phyloP scores from a whole-genome alignment of 2,113 vertebrate species.

The Leiothrix lutea region DNA sequence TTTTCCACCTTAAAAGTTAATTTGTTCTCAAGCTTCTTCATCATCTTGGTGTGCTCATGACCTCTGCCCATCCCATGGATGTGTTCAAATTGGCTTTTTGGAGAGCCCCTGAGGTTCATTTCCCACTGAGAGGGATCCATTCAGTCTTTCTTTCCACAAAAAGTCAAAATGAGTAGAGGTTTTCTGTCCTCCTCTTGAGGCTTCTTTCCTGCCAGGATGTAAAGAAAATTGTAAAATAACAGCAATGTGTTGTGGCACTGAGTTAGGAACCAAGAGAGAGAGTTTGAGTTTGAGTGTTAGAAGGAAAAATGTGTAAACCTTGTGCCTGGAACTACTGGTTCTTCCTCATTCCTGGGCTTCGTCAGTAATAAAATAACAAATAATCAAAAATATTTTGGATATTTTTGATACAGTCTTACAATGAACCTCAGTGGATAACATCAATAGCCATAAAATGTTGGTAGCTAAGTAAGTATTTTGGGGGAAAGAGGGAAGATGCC shows the following conservation, averaged over 20 bases:
- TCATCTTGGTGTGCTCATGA: neutral
- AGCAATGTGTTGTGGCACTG: neutral
- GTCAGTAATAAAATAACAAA: neutral
- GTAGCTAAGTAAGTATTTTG: neutral
- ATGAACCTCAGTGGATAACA: neutral
- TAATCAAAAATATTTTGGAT: neutral
- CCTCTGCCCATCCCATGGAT: neutral
- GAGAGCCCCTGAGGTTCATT: neutral
- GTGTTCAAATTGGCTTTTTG: neutral
- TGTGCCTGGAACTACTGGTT: neutral
- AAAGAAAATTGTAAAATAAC: neutral
- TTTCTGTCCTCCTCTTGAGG: neutral
- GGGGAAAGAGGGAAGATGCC: neutral
- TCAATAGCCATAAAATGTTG: neutral
- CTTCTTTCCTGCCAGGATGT: neutral
- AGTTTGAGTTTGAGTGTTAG: neutral
- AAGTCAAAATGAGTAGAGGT: neutral
- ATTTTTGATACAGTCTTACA: neutral
- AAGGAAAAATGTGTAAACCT: neutral
- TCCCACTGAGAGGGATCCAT: neutral
- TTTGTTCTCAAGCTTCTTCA: neutral
- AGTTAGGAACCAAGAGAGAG: neutral
- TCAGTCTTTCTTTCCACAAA: neutral
- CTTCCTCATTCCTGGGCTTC: neutral
- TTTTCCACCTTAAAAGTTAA: neutral